Conservation (phyloP, 1,140 invertebrate species). For the Cydia pomonella region DNA sequence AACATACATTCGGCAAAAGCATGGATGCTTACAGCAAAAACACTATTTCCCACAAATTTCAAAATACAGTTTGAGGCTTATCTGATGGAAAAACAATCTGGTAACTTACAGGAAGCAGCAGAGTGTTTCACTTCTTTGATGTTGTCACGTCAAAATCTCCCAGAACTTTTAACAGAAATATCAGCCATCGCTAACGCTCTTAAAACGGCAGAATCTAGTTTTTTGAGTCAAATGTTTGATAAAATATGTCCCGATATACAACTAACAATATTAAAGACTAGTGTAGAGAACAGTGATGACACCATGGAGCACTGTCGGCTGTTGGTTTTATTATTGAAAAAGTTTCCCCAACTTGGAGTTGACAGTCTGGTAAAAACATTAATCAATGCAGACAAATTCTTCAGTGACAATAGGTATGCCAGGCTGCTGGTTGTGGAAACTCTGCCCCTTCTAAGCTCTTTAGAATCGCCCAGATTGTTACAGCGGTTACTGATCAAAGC, state of each 20-base stretch:
- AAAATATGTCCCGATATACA: constrained; percentile 87
- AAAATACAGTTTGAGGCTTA: constrained; percentile 93
- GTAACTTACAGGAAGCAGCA: constrained; percentile 90
- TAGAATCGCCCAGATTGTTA: constrained; percentile 84
- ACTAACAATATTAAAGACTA: constrained; percentile 87
- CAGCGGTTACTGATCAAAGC: constrained; percentile 84
- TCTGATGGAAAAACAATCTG: constrained; percentile 88
- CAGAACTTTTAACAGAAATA: constrained; percentile 89
- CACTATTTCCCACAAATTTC: constrained; percentile 92
- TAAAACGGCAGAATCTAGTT: constrained; percentile 81
- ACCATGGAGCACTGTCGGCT: constrained; percentile 93
- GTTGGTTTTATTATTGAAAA: constrained; percentile 87
- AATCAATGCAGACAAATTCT: constrained; percentile 88
- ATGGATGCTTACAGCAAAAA: constrained; percentile 95
- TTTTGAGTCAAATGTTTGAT: constrained; percentile 85
- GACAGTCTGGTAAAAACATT: constrained; percentile 89
- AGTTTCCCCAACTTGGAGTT: constrained; percentile 92
- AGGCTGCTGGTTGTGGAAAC: constrained; percentile 88
- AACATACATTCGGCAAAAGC: constrained; percentile 91
- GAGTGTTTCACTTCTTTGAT: constrained; percentile 87
- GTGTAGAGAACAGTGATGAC: constrained; percentile 92
- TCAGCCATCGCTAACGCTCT: constrained; percentile 88
- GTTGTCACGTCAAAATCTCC: constrained; percentile 73
- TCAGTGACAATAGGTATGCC: constrained; percentile 87
- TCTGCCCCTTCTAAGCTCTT: constrained; percentile 85